Evolutionary conservation across 2,113 vertebrate genomes (phyloP), one percentile per base, ranked within the genome.

Genomic region (Pelecanoides urinatrix): DNA sequence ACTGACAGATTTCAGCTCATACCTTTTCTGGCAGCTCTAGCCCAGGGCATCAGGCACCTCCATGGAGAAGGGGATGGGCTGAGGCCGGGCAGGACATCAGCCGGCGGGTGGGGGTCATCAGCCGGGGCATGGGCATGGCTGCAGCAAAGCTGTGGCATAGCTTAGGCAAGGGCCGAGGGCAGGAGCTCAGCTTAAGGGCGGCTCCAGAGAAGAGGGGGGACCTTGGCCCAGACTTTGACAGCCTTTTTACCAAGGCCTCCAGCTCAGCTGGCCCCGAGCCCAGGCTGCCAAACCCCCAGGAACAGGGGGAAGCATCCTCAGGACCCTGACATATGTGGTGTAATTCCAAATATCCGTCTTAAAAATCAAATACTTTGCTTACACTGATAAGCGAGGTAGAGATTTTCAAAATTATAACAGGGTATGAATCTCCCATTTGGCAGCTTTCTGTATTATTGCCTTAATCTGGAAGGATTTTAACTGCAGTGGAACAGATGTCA

Each of bases 391-490:
- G 16, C 50, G 34, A 90, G 62, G 44, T 47, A 90, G 68, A 67
- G 44, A 47, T 56, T 88, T 90, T 59, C 3, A 61, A 59, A 88
- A 90, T 47, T 61, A 32, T 42, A 73, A 12, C 5, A 16, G 6
- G 8, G 7, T 53, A 58, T 26, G 72, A 40, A 80, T 86, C 36
- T 85, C 44, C 40, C 58, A 65, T 42, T 88, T 73, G 78, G 36
- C 66, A 30, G 5, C 27, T 92, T 93, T 83, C 78, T 79, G 12
- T 26, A 12, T 59, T 72, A 63, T 75, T 95, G 30, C 58, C 58
- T 76, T 79, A 65, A 61, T 83, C 49, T 90, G 49, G 66, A 62
- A 75, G 45, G 71, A 88, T 90, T 88, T 93, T 86, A 83, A 30
- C 40, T 76, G 74, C n/a, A 19, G 53, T 44, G 30, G 29, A 83